Conservation (phyloP, 2,113 vertebrate species). For the Calcarius ornatus region DNA sequence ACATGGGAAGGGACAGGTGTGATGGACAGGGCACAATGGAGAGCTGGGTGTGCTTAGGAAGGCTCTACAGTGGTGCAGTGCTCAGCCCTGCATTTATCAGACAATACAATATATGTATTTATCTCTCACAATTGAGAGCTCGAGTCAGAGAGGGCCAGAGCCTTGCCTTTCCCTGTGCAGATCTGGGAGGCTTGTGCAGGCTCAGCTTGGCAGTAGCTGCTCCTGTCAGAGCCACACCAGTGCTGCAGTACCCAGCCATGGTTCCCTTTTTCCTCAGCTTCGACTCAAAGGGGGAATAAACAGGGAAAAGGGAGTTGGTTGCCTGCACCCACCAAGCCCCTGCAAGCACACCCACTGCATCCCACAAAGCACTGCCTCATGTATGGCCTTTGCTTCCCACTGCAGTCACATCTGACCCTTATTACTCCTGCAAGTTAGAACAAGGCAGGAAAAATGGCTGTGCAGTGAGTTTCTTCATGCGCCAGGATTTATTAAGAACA, state of each 20-base stretch:
- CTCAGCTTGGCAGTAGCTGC: neutral
- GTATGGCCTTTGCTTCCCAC: constrained; percentile 38
- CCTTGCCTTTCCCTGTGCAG: neutral
- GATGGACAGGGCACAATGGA: rapidly evolving
- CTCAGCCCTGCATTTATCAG: neutral
- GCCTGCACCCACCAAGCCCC: neutral
- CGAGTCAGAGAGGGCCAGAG: neutral
- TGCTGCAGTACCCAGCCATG: neutral
- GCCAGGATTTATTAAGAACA: constrained; percentile 65
- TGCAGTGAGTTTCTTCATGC: constrained; percentile 56
- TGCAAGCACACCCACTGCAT: neutral
- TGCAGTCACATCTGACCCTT: constrained; percentile 60
- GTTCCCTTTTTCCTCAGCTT: neutral
- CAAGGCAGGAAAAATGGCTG: constrained; percentile 66
- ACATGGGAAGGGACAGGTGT: rapidly evolving
- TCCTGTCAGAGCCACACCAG: neutral
- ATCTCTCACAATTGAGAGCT: neutral
- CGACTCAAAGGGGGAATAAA: neutral
- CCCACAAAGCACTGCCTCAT: neutral
- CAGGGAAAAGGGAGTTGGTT: neutral
- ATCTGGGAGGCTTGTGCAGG: neutral
- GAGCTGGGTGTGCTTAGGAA: neutral
- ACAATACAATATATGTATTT: neutral
- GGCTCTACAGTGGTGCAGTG: neutral
- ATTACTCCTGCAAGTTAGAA: constrained; percentile 64